A percentile compares a stretch with the other conserved stretches of the same genome.
phyloP scores from a whole-genome alignment of 2,888 invertebrate genomes.

The Amiota communis region DNA sequence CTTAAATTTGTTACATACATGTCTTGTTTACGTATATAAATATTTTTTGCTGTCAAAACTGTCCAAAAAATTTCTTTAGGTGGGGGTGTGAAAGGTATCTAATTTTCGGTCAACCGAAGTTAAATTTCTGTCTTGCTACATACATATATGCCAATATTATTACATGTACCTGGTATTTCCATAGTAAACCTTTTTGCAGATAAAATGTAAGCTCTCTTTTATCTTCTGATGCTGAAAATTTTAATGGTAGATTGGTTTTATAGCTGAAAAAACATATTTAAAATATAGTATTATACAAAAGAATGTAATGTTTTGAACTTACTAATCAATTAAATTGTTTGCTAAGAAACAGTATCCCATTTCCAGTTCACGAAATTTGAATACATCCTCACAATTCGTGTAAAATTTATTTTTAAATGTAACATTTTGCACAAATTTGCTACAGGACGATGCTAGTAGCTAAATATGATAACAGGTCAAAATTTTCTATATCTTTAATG shows the following conservation, averaged over 20 bases:
- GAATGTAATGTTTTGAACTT: conserved; percentile 43
- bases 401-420: conserved; percentile 43
- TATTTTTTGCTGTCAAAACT: too few species aligned
- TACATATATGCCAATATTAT: too few species aligned
- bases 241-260: conserved; percentile 52
- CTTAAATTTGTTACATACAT: too few species aligned
- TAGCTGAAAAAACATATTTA: conserved; percentile 38
- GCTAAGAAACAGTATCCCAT: conserved; percentile 63
- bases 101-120: too few species aligned
- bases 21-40: too few species aligned
- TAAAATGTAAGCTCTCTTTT: conserved; percentile 49
- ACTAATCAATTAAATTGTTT: conserved; percentile 62
- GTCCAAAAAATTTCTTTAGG: too few species aligned
- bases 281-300: too few species aligned
- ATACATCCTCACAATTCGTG: conserved; percentile 54
- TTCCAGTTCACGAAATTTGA: conserved; percentile 61
- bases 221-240: conserved; percentile 52
- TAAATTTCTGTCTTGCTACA: too few species aligned
- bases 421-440: conserved; percentile 48
- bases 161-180: conserved; percentile 55
- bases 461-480: conserved; percentile 58
- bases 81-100: too few species aligned
- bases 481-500: conserved; percentile 53
- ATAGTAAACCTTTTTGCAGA: conserved; percentile 46
- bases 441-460: conserved; percentile 55